Evolutionary conservation across 92 coral and sea anemone species (phyloP), one percentile per base, ranked within the genome.

Genomic region (Bergia sp.): DNA sequence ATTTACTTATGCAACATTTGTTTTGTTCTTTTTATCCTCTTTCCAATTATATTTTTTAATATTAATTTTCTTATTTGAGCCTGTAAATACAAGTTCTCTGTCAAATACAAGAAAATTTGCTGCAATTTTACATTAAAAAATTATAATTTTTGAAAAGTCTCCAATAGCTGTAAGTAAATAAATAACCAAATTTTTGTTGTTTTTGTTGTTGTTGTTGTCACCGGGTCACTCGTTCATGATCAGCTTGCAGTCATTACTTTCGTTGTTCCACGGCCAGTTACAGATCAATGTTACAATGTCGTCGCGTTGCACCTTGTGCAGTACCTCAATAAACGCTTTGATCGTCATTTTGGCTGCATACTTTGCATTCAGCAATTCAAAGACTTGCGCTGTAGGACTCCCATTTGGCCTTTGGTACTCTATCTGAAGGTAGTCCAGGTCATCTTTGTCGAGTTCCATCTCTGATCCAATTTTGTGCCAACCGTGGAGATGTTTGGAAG

Each of bases 401-500:
- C 73, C 73, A 66, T 1, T 4, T 20, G 38, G 29, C n/a, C 73
- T 66, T 66, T 66, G 5, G 7, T 13, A 66, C 73, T 66, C 73
- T 21, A 16, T 66, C 36, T n/a, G 1, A 23, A 66, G 73, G 7
- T n/a, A 66, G 29, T 66, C 0, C 21, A 66, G 73, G 5, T 21
- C 1, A 3, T 1, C 7, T 16, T n/a, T 66, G 37, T 66, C 73
- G 1, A 66, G 21, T 8, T 11, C 73, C 36, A 66, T 20, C 73
- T 20, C 73, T 66, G 73, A 66, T 5, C 73, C 73, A 66, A 66
- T 7, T 37, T 66, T 66, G 73, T 66, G 73, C 73, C 73, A 66
- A 21, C 73, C 38, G 4, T 21, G 37, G 73, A 66, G 73, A 20
- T 18, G 4, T 13, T n/a, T n/a, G 29, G 73, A 66, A 11, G 23